Evolutionary conservation across 2,113 vertebrate species (phyloP), one percentile per base, ranked within the genome.

Genomic region (Sander vitreus): DNA sequence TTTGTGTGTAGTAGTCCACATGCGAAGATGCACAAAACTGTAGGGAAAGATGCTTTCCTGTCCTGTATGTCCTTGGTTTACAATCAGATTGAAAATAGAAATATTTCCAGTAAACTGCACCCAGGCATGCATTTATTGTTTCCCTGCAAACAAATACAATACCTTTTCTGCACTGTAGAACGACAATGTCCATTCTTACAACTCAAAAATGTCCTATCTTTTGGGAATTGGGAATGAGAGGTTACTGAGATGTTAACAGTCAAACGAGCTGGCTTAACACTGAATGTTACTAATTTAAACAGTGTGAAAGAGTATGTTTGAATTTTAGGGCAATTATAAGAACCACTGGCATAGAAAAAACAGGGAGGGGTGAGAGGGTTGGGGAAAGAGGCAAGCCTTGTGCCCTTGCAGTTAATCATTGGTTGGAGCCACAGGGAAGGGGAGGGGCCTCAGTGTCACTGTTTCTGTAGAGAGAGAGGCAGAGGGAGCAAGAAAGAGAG

Each of bases 401-500:
- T 88, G 85, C 76, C 85, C 85, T 74, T 73, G 83, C 84, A 76
- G 83, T 80, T 81, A 70, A 73, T 93, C 81, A 95, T 94, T 95
- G 94, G 94, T 80, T 94, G 85, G 83, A 88, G 84, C 79, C 82
- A 78, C 74, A 59, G 80, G 51, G 89, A 85, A 80, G 75, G 92
- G 95, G 94, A 81, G 94, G 93, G 88, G 92, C 89, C 59, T 91
- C 51, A 14, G 14, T 73, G 80, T 80, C 88, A 76, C 91, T 92
- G 92, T 93, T 92, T 94, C 94, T 92, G 91, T 84, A 81, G 86
- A 77, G 87, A 70, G 90, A 83, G 87, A 80, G 79, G 82, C 79
- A 90, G 89, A 87, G 88, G 8, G 68, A 89, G 69, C 12, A 54
- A 80, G 76, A 63, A 57, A 64, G 62, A 50, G 84, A 79, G 72